A percentile compares a stretch with the other conserved stretches of the same genome.
Conservation (phyloP, 2,888 invertebrate species). For the Sylvicola fuscatus region DNA sequence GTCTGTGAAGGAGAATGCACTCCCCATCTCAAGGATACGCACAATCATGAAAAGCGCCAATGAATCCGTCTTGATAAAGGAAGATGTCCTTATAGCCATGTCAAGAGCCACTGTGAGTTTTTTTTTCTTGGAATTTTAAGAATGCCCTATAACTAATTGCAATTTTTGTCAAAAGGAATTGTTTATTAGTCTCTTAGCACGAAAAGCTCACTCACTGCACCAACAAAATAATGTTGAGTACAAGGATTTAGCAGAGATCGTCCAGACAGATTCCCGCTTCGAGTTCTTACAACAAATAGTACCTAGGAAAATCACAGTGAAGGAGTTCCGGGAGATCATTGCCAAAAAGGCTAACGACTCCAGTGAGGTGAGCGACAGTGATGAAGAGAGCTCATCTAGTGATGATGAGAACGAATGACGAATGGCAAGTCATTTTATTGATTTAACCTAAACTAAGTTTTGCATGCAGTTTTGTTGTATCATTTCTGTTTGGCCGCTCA, state of each 20-base stretch:
- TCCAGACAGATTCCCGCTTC: background rate
- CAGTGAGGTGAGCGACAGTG: background rate
- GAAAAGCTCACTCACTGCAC: background rate
- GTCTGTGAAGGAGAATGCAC: background rate
- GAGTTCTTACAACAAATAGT: background rate
- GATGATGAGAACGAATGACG: background rate
- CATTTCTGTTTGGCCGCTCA: too few species aligned
- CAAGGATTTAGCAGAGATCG: background rate
- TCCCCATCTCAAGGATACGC: background rate
- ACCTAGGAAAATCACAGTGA: background rate
- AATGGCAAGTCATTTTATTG: too few species aligned
- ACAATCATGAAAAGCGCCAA: slow-evolving; percentile 1
- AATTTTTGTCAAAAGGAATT: too few species aligned
- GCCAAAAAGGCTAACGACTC: background rate
- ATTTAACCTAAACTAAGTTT: too few species aligned
- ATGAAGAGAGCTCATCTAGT: background rate
- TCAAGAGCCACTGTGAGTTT: background rate
- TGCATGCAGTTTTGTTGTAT: too few species aligned
- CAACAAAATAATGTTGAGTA: background rate
- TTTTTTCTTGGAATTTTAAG: too few species aligned
- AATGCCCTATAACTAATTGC: too few species aligned
- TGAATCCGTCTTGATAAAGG: background rate
- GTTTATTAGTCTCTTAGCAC: background rate
- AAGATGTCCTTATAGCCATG: background rate
- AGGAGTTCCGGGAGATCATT: background rate